A percentile compares a stretch with the other conserved stretches of the same genome.
Evolutionary conservation across 1,140 invertebrate species (phyloP).

Genomic region (Galleria mellonella): DNA sequence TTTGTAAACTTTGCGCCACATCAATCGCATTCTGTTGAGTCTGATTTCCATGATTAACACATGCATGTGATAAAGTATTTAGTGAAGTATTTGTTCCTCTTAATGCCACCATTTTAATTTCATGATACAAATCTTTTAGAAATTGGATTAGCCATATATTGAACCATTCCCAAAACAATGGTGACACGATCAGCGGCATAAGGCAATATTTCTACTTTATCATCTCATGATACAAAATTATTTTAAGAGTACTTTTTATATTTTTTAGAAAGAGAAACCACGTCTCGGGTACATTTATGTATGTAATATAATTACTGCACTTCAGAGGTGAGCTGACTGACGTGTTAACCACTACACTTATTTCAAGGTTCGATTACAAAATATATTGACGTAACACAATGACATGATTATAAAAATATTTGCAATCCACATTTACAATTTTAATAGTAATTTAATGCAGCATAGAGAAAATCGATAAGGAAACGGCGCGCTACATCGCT

Average conservation of each 20-base stretch:
- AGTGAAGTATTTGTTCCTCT: constrained; percentile 49
- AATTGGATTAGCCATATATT: constrained; percentile 60
- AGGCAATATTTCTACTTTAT: constrained; percentile 22
- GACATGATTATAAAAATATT: constrained; percentile 45
- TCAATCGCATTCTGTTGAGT: constrained; percentile 28
- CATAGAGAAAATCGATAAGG: constrained; percentile 70
- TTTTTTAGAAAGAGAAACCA: no score
- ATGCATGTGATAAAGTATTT: constrained; percentile 36
- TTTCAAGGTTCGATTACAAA: constrained; percentile 17
- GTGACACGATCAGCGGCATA: constrained; percentile 55
- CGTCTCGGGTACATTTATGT: no score
- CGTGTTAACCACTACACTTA: constrained; percentile 13
- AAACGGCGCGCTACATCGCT: constrained; percentile 53
- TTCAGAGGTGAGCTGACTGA: no score
- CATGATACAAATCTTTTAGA: constrained; percentile 63
- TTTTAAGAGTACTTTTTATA: no score
- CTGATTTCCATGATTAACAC: constrained; percentile 34
- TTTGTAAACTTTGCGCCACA: constrained; percentile 35
- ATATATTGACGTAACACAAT: constrained; percentile 31
- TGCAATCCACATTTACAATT: constrained; percentile 59
- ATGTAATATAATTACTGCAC: no score
- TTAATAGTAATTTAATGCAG: constrained; percentile 68
- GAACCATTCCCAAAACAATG: constrained; percentile 66
- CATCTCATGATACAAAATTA: constrained; percentile 28
- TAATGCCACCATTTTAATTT: constrained; percentile 63